Base-by-base conservation (phyloP, 2,888 invertebrate genomes). In the Notodonta dromedarius region DNA sequence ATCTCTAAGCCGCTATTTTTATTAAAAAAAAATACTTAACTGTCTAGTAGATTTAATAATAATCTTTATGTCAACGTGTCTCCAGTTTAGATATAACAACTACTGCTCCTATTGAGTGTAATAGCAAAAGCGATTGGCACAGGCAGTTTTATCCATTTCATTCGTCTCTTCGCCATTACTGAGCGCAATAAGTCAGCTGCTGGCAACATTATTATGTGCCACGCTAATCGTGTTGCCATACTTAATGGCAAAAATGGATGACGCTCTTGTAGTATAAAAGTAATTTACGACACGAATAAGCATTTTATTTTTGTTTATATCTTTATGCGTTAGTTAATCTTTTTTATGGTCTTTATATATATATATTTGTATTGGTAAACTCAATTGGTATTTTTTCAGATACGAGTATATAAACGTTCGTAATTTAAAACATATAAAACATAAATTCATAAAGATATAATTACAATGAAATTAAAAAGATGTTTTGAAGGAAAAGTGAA, bases 221-320 rank as follows among this genome's bases (percentile, higher is more conserved):
- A 68, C 66, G 76, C 74, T 84, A 83, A 83, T 82, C 79, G 77
- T 75, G 84, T 82, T 79, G 78, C 76, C 75, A 78, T 74, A 74
- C 67, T 75, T 79, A 78, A 80, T 79, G 74, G 76, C 67, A 77
- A 74, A 78, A 79, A 78, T 77, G 71, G 77, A 74, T 67, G 67
- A 74, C 73, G 69, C 56, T 66, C 48, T 63, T 32, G 61, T 50
- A 51, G 64, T 70, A 70, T 71, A 69, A 71, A 65, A 66, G 62
- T 62, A 57, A 65, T 67, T 70, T 66, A 67, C 65, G 62, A 52
- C 62, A 56, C 57, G 58, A n/a, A 61, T 61, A 64, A 59, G 61
- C n/a, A 57, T 57, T 50, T 63, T 60, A 58, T 54, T 53, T 62
- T 61, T 66, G 56, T 70, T 67, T 62, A 59, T 59, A 65, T 61